phyloP scores from a whole-genome alignment of 2,797 vertebrate genomes.

The Sphaeramia orbicularis region DNA sequence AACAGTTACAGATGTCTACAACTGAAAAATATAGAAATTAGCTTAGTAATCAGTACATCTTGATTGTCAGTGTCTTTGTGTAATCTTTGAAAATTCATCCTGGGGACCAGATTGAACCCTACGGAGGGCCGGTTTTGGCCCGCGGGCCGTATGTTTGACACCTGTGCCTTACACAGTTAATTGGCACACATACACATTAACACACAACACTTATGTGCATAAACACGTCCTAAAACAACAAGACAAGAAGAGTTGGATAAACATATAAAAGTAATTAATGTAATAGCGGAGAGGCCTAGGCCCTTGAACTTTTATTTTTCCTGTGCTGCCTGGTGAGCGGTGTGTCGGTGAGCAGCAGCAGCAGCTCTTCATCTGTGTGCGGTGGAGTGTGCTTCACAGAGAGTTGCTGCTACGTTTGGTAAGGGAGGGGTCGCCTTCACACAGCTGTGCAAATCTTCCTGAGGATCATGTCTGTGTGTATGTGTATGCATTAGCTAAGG shows the following conservation, averaged over 20 bases:
- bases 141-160: too few species aligned
- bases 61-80: too few species aligned
- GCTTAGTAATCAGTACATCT: too few species aligned
- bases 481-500: slow-evolving; percentile 21
- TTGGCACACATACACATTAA: background rate
- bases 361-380: slow-evolving; percentile 66
- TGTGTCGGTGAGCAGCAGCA: slow-evolving; percentile 25
- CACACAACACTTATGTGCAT: background rate
- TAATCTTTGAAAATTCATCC: too few species aligned
- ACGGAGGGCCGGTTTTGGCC: too few species aligned
- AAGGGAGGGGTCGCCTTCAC: slow-evolving; percentile 80
- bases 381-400: slow-evolving; percentile 77
- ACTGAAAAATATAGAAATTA: too few species aligned
- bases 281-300: slow-evolving; percentile 38
- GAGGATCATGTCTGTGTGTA: slow-evolving; percentile 64
- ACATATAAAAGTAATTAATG: slow-evolving; percentile 70
- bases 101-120: too few species aligned
- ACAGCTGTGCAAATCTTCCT: slow-evolving; percentile 90
- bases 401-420: slow-evolving; percentile 71
- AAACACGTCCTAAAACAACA: slow-evolving; percentile 8
- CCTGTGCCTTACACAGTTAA: too few species aligned
- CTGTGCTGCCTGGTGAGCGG: slow-evolving; percentile 57
- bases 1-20: too few species aligned
- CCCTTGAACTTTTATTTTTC: slow-evolving; percentile 71
- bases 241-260: slow-evolving; percentile 54